Evolutionary conservation across 2,888 invertebrate genomes (phyloP), one percentile per base, ranked within the genome.

Genomic region (Conistra vaccinii): DNA sequence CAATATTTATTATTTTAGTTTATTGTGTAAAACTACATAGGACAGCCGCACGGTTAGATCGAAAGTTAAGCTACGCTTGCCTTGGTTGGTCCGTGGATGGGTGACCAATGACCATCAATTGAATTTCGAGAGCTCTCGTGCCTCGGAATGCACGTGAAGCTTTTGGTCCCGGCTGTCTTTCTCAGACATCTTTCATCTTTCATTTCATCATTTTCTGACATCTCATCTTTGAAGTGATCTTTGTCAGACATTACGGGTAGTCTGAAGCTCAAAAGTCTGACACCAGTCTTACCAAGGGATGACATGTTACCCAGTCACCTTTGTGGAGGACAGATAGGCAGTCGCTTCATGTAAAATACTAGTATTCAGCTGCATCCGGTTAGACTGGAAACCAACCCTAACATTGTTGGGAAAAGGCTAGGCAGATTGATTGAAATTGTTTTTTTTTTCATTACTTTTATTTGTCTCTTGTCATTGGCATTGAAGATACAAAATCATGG

Each of bases 1-100:
- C 90, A 92, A 76, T 85, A 74, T 62, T 62, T 35, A 69, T 26
- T 55, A 53, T 58, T 61, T 23, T 61, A 35, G 17, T 51, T 45
- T n/a, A 62, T 12, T 48, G 9, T 29, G 20, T 20, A 7, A 57
- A 57, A 29, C 6, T 62, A 5, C 17, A 10, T 10, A 39, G 9
- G 9, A 51, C n/a, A 35, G 3, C 35, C 7, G 7, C 9, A 35
- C 9, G 9, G 9, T 4, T 26, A n/a, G 61, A 39, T 17, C 17
- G n/a, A 61, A 17, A 17, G 9, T 39, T n/a, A 35, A 35, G 35
- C 35, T n/a, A 35, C 35, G 14, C 2, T 61, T 39, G 35, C n/a
- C n/a, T 39, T 9, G 61, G 35, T 35, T 35, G 35, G 7, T 14
- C 14, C 9, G 23, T 35, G 35, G n/a, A 61, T 35, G n/a, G 61